phyloP scores from a whole-genome alignment of 2,113 vertebrate species.

The Eira barbara region DNA sequence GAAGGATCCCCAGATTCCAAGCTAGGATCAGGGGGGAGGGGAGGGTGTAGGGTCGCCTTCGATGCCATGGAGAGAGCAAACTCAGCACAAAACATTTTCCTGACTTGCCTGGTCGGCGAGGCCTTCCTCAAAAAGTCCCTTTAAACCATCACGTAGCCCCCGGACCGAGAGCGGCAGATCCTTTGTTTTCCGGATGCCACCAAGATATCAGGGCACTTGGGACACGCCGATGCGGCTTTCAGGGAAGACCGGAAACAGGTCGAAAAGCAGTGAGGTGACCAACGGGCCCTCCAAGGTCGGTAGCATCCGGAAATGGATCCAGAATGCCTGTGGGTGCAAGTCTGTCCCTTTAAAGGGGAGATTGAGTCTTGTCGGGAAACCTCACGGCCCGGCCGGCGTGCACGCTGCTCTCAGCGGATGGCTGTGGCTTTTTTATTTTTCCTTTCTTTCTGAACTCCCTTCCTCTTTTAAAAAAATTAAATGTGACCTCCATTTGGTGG shows the following conservation, averaged over 20 bases:
- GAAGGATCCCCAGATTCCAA: background rate
- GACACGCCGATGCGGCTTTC: background rate
- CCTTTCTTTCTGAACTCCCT: background rate
- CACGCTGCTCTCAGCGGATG: background rate
- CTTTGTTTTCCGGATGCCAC: background rate
- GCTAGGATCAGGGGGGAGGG: background rate
- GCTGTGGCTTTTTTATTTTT: background rate
- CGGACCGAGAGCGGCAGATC: background rate
- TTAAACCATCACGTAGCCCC: background rate
- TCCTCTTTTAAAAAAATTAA: slow-evolving; percentile 53
- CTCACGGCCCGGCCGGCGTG: background rate
- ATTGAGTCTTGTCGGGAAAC: background rate
- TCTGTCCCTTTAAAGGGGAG: background rate
- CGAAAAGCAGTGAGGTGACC: background rate
- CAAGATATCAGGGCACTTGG: background rate
- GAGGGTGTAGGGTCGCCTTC: fast-evolving
- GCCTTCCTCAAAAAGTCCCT: background rate
- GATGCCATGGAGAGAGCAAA: too few relatives aligned
- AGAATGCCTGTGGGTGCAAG: background rate
- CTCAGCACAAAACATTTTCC: fast-evolving
- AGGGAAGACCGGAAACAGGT: background rate
- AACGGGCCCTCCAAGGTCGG: background rate
- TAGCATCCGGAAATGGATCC: background rate
- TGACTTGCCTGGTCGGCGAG: background rate
- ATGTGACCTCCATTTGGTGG: background rate